Evolutionary conservation across 1,140 invertebrate genomes (phyloP), one percentile per base, ranked within the genome.

Genomic region (Hesperophylax magnus): DNA sequence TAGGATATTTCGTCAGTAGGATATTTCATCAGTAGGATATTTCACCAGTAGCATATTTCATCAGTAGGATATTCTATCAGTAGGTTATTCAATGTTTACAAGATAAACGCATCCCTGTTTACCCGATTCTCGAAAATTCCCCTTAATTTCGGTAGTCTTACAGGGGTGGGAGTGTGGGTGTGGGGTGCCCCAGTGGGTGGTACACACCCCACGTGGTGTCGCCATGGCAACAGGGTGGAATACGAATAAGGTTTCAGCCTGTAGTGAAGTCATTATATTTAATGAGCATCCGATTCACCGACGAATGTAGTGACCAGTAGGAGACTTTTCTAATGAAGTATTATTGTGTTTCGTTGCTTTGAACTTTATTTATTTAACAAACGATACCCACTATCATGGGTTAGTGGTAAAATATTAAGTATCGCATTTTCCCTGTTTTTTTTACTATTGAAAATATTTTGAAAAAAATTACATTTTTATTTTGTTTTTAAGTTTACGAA

Each of bases 281-380:
- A 72, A 72, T 72, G 69, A 72, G 69, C 69, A 72, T 56, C 69
- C 69, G 69, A 72, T 72, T 72, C 69, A 72, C 63, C 39, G 47
- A 71, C 67, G 67, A 71, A 71, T 54, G 47, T 54, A 72, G 5
- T 72, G 69, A 54, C 47, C 69, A 54, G 69, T 22, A 20, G 52
- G 47, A 22, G 3, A 69, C 31, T 18, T 24, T 72, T 72, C 47
- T 53, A 72, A 72, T 22, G 52, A 72, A 72, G 52, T 9, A 72
- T 72, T 67, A 15, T 47, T 67, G 31, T 67, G 63, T 27, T 67
- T 9, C 15, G 5, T 22, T 61, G 24, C 11, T 47, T 47, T 47
- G 8, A 1, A 14, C 11, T 14, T 47, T 14, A 47, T 47, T 47
- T 47, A 47, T 14, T 47, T 2, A 6, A 34, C 34, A 1, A 14